Evolutionary conservation across 2,888 invertebrate genomes (phyloP).

Genomic region (Luperina nickerlii): DNA sequence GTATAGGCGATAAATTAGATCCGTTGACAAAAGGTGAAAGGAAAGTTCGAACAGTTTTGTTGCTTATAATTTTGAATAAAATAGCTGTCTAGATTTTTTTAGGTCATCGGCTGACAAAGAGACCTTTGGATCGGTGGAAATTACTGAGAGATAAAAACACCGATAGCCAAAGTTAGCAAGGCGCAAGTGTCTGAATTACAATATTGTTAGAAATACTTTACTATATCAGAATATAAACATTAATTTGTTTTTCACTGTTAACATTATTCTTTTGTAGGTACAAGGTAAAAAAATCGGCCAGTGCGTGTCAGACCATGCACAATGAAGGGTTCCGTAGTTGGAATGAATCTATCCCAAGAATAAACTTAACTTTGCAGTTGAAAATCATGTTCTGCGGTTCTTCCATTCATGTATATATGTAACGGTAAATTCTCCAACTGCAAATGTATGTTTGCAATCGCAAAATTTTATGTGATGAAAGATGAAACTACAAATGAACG

Average conservation of each 20-base stretch:
- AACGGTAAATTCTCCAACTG: not conserved
- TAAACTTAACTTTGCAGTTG: too few relatives aligned
- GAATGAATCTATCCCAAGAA: not conserved
- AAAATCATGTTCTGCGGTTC: too few relatives aligned
- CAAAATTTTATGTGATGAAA: not conserved
- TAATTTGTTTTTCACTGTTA: not conserved
- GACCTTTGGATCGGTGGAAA: not conserved
- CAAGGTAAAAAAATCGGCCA: not conserved
- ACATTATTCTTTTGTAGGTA: not conserved
- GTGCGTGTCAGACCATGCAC: not conserved
- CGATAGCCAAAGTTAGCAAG: not conserved
- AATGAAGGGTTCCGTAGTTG: not conserved
- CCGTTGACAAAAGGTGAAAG: constrained; percentile 36
- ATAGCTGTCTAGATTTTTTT: not conserved
- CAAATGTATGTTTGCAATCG: not conserved
- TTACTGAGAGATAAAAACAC: not conserved
- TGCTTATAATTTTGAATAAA: constrained; percentile 6
- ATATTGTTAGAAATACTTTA: not conserved
- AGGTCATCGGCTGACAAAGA: not conserved
- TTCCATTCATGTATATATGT: not conserved
- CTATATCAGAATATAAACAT: not conserved
- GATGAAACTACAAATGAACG: too few relatives aligned
- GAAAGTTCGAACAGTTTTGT: constrained; percentile 21
- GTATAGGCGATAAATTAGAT: constrained; percentile 30
- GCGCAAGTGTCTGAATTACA: not conserved